Evolutionary conservation across 2,888 invertebrate genomes (phyloP), one percentile per base, ranked within the genome.

Genomic region (Carpatolechia fugitivella): DNA sequence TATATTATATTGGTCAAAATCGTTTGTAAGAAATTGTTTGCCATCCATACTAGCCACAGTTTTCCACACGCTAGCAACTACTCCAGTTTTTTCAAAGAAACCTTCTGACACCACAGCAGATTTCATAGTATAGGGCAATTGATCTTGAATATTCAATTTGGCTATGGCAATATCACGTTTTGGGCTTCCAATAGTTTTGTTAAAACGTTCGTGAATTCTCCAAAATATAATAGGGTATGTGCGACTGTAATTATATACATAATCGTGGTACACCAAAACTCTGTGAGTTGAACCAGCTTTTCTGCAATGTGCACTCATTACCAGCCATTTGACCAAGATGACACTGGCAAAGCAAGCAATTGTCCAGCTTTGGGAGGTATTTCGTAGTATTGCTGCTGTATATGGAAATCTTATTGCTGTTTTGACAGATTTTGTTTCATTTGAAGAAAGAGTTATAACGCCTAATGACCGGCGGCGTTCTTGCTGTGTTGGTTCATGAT

Each of bases 401-500:
- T 33, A 48, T 1, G 48, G 48, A 33, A 48, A 48, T 14, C 14
- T 31, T 16, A 16, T 11, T 20, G 33, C 48, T 18, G 30, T 33
- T 18, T 18, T 5, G 10, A 14, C 0, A 1, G 33, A 16, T 20
- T 1, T 20, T 11, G 14, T 48, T 8, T 31, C 11, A 48, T 31
- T 48, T 14, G 1, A 31, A 11, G 6, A 8, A 3, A 48, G 48
- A 33, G 11, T 11, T 18, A 48, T 48, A 18, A 33, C 31, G 16
- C 48, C 48, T 10, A 48, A 13, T 30, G 31, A 33, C 4, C 14
- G 14, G 3, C 11, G 35, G 35, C 76, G 0, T 77, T 62, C 7
- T 66, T 76, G 0, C 66, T 62, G 14, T 77, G 69, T 31, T 69
- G 29, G 0, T 59, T 60, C 63, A 1, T 78, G 78, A 3, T 80